Conservation (phyloP, 2,113 vertebrate species). For the Dascyllus trimaculatus region DNA sequence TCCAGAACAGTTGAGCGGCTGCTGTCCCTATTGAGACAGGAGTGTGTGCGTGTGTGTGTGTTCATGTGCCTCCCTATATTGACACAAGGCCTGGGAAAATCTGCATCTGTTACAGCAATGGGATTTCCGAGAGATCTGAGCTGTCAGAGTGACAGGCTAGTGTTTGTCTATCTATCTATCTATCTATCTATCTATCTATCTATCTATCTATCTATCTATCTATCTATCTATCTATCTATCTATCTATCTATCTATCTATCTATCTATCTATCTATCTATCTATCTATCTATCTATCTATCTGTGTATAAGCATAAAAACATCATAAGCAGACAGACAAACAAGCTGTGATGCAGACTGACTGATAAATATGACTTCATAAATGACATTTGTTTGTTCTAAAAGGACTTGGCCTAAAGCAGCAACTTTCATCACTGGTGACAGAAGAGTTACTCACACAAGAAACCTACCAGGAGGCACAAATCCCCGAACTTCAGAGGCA, state of each 20-base stretch:
- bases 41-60: constrained; percentile 34
- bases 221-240: constrained; percentile 33
- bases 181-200: constrained; percentile 53
- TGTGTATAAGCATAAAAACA: constrained; percentile 32
- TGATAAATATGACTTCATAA: constrained; percentile 58
- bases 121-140: constrained; percentile 59
- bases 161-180: constrained; percentile 43
- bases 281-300: constrained; percentile 55
- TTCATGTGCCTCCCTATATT: constrained; percentile 52
- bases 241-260: constrained; percentile 24
- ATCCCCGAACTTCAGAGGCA: constrained; percentile 59
- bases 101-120: constrained; percentile 89
- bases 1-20: constrained; percentile 74
- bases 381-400: constrained; percentile 75
- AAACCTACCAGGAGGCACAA: constrained; percentile 77
- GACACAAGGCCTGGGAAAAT: constrained; percentile 86
- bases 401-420: constrained; percentile 68
- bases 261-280: constrained; percentile 33
- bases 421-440: constrained; percentile 63
- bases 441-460: constrained; percentile 69
- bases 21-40: constrained; percentile 78
- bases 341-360: constrained; percentile 28
- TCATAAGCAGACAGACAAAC: constrained; percentile 39
- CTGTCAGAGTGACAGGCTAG: constrained; percentile 70
- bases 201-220: constrained; percentile 40